Conservation (phyloP, 2,888 invertebrate genomes). For the Ormyrus rosae region DNA sequence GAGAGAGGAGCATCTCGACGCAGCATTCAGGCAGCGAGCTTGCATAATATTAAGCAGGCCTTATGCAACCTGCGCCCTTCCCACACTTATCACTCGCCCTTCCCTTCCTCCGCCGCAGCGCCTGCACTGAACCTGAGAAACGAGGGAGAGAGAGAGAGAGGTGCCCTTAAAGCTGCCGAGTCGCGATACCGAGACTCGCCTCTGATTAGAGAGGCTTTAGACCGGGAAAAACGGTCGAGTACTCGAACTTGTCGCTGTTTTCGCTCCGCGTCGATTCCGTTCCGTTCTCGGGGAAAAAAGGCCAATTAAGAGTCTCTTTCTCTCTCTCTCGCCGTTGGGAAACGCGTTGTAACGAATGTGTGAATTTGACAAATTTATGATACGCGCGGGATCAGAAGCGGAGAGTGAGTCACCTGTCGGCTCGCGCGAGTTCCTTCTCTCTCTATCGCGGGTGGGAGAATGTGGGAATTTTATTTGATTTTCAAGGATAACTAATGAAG, state of each 20-base stretch:
- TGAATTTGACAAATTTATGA: no score
- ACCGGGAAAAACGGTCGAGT: no score
- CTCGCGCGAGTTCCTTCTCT: background rate
- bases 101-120: constrained; percentile 25
- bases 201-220: no score
- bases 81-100: constrained; percentile 73
- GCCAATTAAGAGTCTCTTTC: no score
- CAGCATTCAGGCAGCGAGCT: constrained; percentile 68
- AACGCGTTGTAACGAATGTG: no score
- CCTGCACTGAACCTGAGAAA: constrained; percentile 49
- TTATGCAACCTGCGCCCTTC: constrained; percentile 74
- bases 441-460: constrained; percentile 3
- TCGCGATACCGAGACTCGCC: background rate
- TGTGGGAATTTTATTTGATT: constrained; percentile 20
- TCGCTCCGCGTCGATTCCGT: no score
- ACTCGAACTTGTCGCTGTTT: no score
- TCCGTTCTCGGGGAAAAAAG: no score
- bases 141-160: background rate
- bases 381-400: no score
- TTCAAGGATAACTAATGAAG: constrained; percentile 15
- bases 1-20: constrained; percentile 64
- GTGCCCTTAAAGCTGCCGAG: constrained; percentile 28
- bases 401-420: no score
- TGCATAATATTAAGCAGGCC: constrained; percentile 72
- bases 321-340: no score